Conservation (phyloP, 1,140 invertebrate genomes). For the Pygmarrhopalites habei region DNA sequence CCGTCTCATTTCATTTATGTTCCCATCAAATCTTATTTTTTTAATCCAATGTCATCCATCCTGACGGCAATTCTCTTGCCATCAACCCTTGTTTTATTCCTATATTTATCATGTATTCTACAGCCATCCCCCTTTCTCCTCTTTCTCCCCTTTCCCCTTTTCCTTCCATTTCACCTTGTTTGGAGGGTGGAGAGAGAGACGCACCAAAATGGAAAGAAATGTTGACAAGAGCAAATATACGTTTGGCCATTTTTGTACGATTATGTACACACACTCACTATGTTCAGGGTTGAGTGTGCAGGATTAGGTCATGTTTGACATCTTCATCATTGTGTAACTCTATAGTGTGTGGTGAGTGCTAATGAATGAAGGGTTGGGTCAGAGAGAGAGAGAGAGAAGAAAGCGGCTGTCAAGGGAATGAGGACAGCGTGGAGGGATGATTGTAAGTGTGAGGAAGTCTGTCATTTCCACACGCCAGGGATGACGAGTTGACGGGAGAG, state of each 20-base stretch:
- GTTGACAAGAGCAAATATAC: too few relatives aligned
- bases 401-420: too few relatives aligned
- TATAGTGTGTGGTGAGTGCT: too few relatives aligned
- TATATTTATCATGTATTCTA: conserved; percentile 9
- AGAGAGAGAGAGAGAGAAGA: conserved; percentile 8
- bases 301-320: too few relatives aligned
- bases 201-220: too few relatives aligned
- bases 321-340: too few relatives aligned
- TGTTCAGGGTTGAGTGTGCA: neutral
- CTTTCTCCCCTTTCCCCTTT: neutral
- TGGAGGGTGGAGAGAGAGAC: too few relatives aligned
- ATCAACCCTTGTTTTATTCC: neutral
- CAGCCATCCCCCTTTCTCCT: neutral
- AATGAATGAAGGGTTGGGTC: too few relatives aligned
- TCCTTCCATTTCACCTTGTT: too few relatives aligned
- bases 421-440: neutral
- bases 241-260: too few relatives aligned
- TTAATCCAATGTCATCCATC: conserved; percentile 1
- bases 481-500: neutral
- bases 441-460: neutral
- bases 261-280: too few relatives aligned
- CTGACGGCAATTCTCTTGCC: neutral
- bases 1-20: conserved; percentile 22
- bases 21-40: conserved; percentile 9
- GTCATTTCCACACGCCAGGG: neutral